Evolutionary conservation across 2,113 vertebrate genomes (phyloP).

Genomic region (Festucalex cinctus): DNA sequence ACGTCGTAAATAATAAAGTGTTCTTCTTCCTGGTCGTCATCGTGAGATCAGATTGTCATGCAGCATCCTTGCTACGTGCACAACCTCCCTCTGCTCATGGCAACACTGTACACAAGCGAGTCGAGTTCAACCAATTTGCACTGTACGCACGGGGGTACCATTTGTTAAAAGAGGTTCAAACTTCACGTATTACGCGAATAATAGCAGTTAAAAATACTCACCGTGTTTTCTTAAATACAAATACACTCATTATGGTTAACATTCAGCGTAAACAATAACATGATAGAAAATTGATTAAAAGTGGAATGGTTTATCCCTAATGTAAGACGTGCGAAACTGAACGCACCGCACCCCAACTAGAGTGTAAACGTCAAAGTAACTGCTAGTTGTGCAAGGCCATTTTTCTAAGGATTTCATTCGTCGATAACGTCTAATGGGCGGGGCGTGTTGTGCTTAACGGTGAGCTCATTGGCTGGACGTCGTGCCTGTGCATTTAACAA

Average conservation of each 20-base stretch:
- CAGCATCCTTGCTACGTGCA: conserved; percentile 82
- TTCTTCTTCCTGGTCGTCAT: conserved; percentile 33
- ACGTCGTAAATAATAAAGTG: conserved; percentile 40
- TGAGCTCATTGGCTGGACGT: conserved; percentile 13
- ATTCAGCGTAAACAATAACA: background rate
- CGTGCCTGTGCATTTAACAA: conserved; percentile 5
- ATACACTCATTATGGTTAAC: background rate
- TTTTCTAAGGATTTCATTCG: conserved; percentile 24
- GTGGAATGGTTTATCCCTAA: conserved; percentile 80
- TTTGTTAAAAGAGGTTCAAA: conserved; percentile 9
- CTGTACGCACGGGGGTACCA: conserved; percentile 46
- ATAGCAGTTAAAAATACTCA: background rate
- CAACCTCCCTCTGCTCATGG: conserved; percentile 82
- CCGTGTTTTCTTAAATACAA: background rate
- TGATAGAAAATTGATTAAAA: background rate
- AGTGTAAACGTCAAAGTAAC: conserved; percentile 53
- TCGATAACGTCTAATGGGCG: conserved; percentile 11
- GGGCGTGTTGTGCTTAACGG: rapidly evolving
- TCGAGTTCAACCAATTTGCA: conserved; percentile 70
- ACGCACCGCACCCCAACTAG: conserved; percentile 85
- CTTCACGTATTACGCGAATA: background rate
- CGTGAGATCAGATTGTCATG: conserved; percentile 55
- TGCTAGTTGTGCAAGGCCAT: conserved; percentile 18
- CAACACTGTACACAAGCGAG: conserved; percentile 77
- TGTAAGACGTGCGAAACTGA: conserved; percentile 92